Percentiles rank a stretch among this genome's conserved stretches.
These are phyloP conservation scores for Eurytoma adleriae DNA, from an alignment of 2,888 invertebrate genomes.

Conservation along the genomic window DNA sequence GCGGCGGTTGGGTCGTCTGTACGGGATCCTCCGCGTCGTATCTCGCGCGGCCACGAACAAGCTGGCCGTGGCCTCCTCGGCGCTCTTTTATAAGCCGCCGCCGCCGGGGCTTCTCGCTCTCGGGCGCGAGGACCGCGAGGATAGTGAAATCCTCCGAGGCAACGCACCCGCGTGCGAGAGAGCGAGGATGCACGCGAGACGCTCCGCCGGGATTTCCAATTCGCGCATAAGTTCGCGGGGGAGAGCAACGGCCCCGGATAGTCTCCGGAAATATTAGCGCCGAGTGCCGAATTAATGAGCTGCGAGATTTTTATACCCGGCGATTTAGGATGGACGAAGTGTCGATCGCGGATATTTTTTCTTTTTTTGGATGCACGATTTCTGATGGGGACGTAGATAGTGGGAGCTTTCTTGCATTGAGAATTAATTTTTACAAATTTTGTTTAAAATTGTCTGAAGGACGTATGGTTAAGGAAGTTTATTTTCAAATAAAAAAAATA, in stretches of 20 bases:
- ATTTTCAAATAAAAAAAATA: too few relatives aligned
- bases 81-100: constrained; percentile 56
- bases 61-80: not conserved
- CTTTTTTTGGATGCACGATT: too few relatives aligned
- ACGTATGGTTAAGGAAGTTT: too few relatives aligned
- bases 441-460: too few relatives aligned
- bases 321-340: too few relatives aligned
- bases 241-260: constrained; percentile 16
- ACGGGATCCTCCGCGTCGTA: too few relatives aligned
- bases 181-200: constrained; percentile 14
- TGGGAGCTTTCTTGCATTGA: too few relatives aligned
- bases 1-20: not conserved
- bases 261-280: not conserved
- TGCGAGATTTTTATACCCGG: too few relatives aligned
- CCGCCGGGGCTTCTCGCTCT: constrained; percentile 53
- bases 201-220: not conserved
- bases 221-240: too few relatives aligned
- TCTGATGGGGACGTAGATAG: too few relatives aligned
- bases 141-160: constrained; percentile 58
- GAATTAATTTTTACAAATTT: too few relatives aligned
- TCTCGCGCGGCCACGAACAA: constrained; percentile 2
- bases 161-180: not conserved
- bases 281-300: not conserved
- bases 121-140: constrained; percentile 32
- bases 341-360: too few relatives aligned